Evolutionary conservation across 2,888 invertebrate genomes (phyloP), one percentile per base, ranked within the genome.

Genomic region (Oscheius sp.): DNA sequence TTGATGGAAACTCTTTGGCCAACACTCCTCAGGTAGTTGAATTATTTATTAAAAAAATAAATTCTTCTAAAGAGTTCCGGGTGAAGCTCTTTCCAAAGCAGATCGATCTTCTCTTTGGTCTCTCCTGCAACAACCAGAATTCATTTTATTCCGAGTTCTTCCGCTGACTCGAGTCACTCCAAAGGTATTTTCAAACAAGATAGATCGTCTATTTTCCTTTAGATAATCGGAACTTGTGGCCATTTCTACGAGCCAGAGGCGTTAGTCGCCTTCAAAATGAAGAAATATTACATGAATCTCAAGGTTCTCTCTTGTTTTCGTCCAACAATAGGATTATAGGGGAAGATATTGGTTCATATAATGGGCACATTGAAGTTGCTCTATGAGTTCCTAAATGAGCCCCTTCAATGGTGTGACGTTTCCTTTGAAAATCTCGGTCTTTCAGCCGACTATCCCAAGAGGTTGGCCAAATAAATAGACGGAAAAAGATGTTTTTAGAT

Each of bases 391-490:
- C 73, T 86, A n/a, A 86, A 86, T 71, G 86, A 88, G 70, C 87
- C 87, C 1, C 78, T 89, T 0, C 88, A 89, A 76, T 85, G 89
- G 79, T 89, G 89, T 80, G 89, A 89, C 81, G 87, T 88, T 3
- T 88, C 88, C 72, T 87, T 86, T 64, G 88, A 87, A 50, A 80
- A 80, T 64, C 71, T 84, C n/a, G 85, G 85, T 12, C 70, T 85
- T 12, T 84, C 84, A 20, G 82, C 84, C 1, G 81, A 83, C 29
- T 86, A 86, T 70, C 84, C 84, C 8, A 86, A 86, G 65, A 69
- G 84, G 80, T 84, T 48, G 55, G 12, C 34, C n/a, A 20, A 52
- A 33, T 48, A 12, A 17, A 48, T 10, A 29, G 0, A 15, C 27
- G 50, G 17, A 17, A 17, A n/a, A n/a, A n/a, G n/a, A n/a, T n/a